phyloP scores from a whole-genome alignment of 2,797 vertebrate genomes.

The Pseudopleuronectes americanus region DNA sequence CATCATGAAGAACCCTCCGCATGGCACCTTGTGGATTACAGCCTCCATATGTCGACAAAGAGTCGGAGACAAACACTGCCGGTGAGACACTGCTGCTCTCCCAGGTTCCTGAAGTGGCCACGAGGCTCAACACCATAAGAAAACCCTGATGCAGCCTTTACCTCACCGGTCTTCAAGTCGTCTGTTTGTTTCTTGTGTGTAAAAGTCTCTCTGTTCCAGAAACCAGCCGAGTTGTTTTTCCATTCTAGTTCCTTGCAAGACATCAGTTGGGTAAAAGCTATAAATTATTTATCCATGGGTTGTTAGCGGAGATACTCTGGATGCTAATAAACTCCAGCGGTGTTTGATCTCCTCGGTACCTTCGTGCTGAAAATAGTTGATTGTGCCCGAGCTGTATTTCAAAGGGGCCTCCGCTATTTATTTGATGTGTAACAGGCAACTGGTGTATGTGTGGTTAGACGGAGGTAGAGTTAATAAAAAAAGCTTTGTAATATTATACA shows the following conservation, averaged over 20 bases:
- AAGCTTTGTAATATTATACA: constrained; percentile 21
- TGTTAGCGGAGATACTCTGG: constrained; percentile 73
- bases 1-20: constrained; percentile 57
- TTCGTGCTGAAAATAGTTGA: constrained; percentile 67
- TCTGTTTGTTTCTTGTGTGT: constrained; percentile 46
- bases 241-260: constrained; percentile 58
- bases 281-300: constrained; percentile 78
- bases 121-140: constrained; percentile 6
- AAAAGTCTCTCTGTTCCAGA: constrained; percentile 51
- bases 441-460: constrained; percentile 17
- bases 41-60: constrained; percentile 56
- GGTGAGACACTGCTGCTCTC: constrained; percentile 48
- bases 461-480: constrained; percentile 27
- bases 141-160: constrained; percentile 25
- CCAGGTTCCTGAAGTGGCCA: constrained; percentile 34
- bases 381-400: constrained; percentile 56
- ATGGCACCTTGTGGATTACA: constrained; percentile 39
- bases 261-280: constrained; percentile 75
- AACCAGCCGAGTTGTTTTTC: constrained; percentile 64
- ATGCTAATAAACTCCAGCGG: constrained; percentile 76
- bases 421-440: constrained; percentile 37
- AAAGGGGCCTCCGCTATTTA: constrained; percentile 52
- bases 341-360: constrained; percentile 74
- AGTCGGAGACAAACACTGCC: constrained; percentile 64
- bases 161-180: constrained; percentile 24